A percentile compares a stretch with the other conserved stretches of the same genome.
Evolutionary conservation across 2,113 vertebrate species (phyloP).

Genomic region (Cervus canadensis): DNA sequence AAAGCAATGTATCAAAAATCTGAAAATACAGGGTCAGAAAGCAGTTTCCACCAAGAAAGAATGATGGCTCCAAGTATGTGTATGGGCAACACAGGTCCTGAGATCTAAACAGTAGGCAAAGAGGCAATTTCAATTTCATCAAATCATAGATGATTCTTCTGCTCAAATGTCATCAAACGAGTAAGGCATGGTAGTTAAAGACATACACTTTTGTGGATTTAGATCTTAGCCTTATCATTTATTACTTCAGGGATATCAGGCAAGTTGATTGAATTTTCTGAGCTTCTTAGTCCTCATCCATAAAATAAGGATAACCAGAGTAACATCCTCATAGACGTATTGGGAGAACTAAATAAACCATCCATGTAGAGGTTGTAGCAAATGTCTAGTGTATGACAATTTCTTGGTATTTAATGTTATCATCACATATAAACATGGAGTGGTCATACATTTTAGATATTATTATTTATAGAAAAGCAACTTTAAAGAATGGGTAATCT

Average conservation of each 20-base stretch:
- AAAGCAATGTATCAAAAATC: neutral
- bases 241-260: neutral
- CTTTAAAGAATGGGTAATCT: neutral
- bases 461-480: neutral
- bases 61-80: neutral
- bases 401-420: neutral
- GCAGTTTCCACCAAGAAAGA: neutral
- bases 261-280: neutral
- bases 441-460: neutral
- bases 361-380: neutral
- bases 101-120: neutral
- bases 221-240: neutral
- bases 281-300: neutral
- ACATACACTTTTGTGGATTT: neutral
- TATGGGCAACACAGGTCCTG: neutral
- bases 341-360: neutral
- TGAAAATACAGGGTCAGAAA: neutral
- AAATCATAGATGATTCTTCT: neutral
- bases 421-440: neutral
- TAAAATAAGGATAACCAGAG: neutral
- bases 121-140: neutral
- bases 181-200: neutral
- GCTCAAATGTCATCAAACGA: neutral
- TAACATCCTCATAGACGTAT: neutral
- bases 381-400: neutral